Evolutionary conservation across 2,888 invertebrate genomes (phyloP).

Genomic region (Plusia festucae): DNA sequence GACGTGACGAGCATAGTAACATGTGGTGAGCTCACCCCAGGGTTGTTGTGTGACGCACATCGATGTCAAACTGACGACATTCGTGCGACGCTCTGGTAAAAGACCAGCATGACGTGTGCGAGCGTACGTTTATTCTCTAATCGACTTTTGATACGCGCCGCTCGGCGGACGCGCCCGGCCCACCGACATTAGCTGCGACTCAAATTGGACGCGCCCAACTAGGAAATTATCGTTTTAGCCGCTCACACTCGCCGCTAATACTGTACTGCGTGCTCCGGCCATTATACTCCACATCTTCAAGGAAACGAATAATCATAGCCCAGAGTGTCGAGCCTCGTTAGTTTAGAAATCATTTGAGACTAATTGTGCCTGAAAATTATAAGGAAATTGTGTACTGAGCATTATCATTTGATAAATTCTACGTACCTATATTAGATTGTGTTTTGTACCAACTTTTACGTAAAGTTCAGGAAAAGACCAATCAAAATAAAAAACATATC

Average conservation of each 20-base stretch:
- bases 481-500: neutral
- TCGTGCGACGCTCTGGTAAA: constrained; percentile 16
- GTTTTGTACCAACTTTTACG: neutral
- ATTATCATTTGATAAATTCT: too few relatives aligned
- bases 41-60: constrained; percentile 22
- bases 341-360: constrained; percentile 19
- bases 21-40: constrained; percentile 6
- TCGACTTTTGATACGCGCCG: constrained; percentile 54
- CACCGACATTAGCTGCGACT: constrained; percentile 44
- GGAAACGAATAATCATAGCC: constrained; percentile 40
- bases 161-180: constrained; percentile 25
- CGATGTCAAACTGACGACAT: constrained; percentile 43
- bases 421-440: neutral
- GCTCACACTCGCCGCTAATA: constrained; percentile 31
- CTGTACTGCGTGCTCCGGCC: constrained; percentile 19
- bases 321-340: constrained; percentile 12
- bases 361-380: constrained; percentile 31
- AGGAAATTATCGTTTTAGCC: constrained; percentile 48
- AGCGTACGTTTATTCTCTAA: constrained; percentile 45
- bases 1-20: constrained; percentile 43
- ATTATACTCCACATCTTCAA: constrained; percentile 23
- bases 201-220: constrained; percentile 51
- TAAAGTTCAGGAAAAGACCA: neutral
- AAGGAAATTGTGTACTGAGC: neutral
- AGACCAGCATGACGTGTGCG: neutral